Conservation (phyloP, 1,140 invertebrate species). For the Pogonus chalceus region DNA sequence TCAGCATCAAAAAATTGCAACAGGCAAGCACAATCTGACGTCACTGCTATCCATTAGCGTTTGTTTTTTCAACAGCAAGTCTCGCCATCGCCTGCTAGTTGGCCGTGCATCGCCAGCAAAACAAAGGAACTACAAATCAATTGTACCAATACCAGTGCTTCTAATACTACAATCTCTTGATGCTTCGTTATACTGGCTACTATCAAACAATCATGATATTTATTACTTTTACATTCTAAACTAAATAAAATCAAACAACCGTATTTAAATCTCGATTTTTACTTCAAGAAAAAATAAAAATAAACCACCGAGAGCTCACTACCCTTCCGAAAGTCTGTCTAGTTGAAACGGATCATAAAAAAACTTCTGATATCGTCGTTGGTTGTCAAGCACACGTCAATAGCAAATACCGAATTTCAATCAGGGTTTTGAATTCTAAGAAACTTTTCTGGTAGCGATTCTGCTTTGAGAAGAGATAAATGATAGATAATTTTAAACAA, state of each 20-base stretch:
- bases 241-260: too few relatives aligned
- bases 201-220: background rate
- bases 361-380: background rate
- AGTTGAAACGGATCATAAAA: background rate
- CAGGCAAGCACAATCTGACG: too few relatives aligned
- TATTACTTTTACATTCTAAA: too few relatives aligned
- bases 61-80: background rate
- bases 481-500: too few relatives aligned
- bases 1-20: too few relatives aligned
- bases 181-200: background rate
- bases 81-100: background rate
- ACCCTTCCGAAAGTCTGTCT: background rate
- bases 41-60: background rate
- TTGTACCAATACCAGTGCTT: background rate
- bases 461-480: too few relatives aligned
- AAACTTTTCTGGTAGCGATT: too few relatives aligned
- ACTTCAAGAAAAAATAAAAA: too few relatives aligned
- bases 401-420: background rate
- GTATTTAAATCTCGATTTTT: too few relatives aligned
- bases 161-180: background rate
- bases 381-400: background rate
- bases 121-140: background rate
- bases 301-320: too few relatives aligned
- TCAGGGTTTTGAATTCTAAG: background rate
- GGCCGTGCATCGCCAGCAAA: background rate